A percentile compares a stretch with the other conserved stretches of the same genome.
Conservation (phyloP, 2,797 vertebrate species). For the Coendou prehensilis region DNA sequence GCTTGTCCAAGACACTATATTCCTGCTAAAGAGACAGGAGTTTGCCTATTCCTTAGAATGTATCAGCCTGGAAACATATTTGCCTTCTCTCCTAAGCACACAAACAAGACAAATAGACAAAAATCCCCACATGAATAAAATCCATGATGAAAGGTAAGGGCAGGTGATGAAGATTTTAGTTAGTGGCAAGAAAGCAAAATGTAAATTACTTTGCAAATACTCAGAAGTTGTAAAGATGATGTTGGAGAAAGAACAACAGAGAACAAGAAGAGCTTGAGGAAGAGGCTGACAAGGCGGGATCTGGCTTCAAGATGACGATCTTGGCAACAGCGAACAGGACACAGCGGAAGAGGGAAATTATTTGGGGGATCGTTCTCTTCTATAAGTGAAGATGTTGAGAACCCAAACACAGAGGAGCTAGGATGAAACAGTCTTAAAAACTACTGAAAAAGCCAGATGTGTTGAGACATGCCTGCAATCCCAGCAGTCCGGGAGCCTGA, state of each 20-base stretch:
- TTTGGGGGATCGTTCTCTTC: background rate
- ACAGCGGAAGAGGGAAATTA: background rate
- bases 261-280: background rate
- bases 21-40: background rate
- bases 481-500: background rate
- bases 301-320: background rate
- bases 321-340: background rate
- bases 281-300: background rate
- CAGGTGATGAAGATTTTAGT: background rate
- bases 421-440: background rate
- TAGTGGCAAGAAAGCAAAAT: background rate
- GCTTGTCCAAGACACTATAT: background rate
- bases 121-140: conserved; percentile 14
- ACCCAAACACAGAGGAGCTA: background rate
- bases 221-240: background rate
- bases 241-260: background rate
- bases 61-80: background rate
- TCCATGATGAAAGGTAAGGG: background rate
- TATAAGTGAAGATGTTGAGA: background rate
- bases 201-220: background rate
- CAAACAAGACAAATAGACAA: background rate
- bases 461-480: background rate
- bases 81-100: background rate
- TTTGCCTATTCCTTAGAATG: background rate
- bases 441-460: background rate